Percentiles rank a stretch among this genome's conserved stretches.
phyloP scores from a whole-genome alignment of 2,113 vertebrate genomes.

The Festucalex cinctus region DNA sequence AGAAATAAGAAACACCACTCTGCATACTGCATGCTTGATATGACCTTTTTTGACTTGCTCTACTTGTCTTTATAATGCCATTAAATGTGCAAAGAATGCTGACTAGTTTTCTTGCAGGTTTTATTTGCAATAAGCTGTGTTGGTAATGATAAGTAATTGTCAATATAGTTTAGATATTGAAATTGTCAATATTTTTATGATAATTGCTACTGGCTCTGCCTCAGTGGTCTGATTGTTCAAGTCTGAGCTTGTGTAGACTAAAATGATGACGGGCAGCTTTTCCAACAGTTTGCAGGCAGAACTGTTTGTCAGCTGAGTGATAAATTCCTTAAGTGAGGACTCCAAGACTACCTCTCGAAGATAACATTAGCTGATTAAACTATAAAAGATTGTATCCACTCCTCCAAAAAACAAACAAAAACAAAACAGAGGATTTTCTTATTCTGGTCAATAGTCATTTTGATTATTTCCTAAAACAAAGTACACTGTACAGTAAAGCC shows the following conservation, averaged over 20 bases:
- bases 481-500: too few relatives aligned
- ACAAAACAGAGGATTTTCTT: background rate
- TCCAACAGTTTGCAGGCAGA: slow-evolving; percentile 28
- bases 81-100: too few relatives aligned
- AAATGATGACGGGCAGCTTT: slow-evolving; percentile 1
- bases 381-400: background rate
- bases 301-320: slow-evolving; percentile 43
- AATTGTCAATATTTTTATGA: background rate
- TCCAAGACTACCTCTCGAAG: background rate
- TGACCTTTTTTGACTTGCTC: too few relatives aligned
- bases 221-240: background rate
- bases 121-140: background rate
- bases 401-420: too few relatives aligned
- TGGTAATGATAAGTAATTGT: background rate
- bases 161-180: background rate
- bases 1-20: too few relatives aligned
- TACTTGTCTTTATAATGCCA: too few relatives aligned
- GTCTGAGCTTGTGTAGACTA: slow-evolving; percentile 1
- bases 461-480: background rate
- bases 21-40: too few relatives aligned
- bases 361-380: background rate
- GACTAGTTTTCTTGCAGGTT: background rate
- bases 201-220: background rate
- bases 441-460: background rate
- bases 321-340: slow-evolving; percentile 50